Conservation (phyloP, 2,888 invertebrate species). For the Trilocha varians region DNA sequence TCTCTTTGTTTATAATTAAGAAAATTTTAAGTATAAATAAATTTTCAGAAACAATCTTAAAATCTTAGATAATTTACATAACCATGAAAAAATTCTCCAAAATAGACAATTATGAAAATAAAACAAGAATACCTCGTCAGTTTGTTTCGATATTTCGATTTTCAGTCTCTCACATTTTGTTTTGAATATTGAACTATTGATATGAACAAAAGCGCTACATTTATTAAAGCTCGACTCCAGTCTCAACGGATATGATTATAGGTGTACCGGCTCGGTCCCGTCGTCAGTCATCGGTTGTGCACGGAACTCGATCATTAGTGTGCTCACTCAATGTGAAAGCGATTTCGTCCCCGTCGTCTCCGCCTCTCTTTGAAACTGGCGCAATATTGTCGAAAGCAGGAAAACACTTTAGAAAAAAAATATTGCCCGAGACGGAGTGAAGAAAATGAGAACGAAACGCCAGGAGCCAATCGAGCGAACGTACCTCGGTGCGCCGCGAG, state of each 20-base stretch:
- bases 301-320: constrained; percentile 72
- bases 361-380: constrained; percentile 58
- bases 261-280: constrained; percentile 18
- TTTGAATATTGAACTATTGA: not conserved
- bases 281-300: constrained; percentile 23
- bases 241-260: constrained; percentile 27
- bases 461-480: constrained; percentile 61
- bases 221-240: constrained; percentile 25
- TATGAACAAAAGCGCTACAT: constrained; percentile 4
- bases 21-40: too few species aligned
- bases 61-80: too few species aligned
- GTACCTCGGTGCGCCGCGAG: constrained; percentile 29
- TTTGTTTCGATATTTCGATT: too few species aligned
- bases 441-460: constrained; percentile 62
- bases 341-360: constrained; percentile 60
- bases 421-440: constrained; percentile 48
- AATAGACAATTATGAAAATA: too few species aligned
- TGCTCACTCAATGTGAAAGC: constrained; percentile 70
- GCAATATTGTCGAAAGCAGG: constrained; percentile 70
- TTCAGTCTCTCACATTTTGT: too few species aligned
- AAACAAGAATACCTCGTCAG: too few species aligned
- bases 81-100: too few species aligned
- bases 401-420: constrained; percentile 65
- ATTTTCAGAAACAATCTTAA: too few species aligned
- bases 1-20: too few species aligned